phyloP scores from a whole-genome alignment of 2,888 invertebrate genomes.

The Autographa pulchrina region DNA sequence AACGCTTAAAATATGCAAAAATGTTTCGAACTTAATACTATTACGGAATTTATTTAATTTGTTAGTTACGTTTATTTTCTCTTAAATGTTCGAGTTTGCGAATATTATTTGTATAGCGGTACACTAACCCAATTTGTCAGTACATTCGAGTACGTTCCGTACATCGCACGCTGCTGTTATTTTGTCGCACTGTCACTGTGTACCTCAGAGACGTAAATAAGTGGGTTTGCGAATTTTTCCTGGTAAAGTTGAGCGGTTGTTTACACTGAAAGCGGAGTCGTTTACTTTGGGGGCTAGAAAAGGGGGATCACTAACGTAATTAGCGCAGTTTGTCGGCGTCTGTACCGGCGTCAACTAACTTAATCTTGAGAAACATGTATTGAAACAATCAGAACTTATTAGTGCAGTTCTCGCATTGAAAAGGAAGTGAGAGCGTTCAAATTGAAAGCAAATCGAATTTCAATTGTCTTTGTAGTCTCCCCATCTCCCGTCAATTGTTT shows the following conservation, averaged over 20 bases:
- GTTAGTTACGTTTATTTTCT: constrained; percentile 32
- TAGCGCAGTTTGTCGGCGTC: constrained; percentile 78
- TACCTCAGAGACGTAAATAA: constrained; percentile 84
- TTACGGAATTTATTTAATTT: constrained; percentile 50
- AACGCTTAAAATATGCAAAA: constrained; percentile 50
- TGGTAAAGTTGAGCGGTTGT: constrained; percentile 85
- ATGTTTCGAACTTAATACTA: constrained; percentile 45
- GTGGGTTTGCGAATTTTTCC: constrained; percentile 86
- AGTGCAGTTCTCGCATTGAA: constrained; percentile 61
- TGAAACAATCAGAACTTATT: constrained; percentile 70
- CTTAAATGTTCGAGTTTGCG: constrained; percentile 35
- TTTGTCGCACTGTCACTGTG: constrained; percentile 73
- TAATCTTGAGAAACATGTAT: constrained; percentile 74
- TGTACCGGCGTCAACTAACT: constrained; percentile 72
- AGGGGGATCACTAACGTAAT: constrained; percentile 83
- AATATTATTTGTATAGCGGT: constrained; percentile 39
- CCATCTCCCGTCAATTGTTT: constrained; percentile 52
- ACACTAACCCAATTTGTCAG: constrained; percentile 46
- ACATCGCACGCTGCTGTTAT: constrained; percentile 61
- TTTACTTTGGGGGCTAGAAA: constrained; percentile 78
- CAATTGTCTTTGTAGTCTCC: constrained; percentile 59
- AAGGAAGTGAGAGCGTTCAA: constrained; percentile 51
- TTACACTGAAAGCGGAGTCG: constrained; percentile 86
- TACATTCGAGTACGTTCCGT: constrained; percentile 47
- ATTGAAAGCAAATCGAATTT: constrained; percentile 62